Percentiles rank a stretch among this genome's conserved stretches.
Conservation (phyloP, 2,113 vertebrate species). For the Poeciliopsis retropinna region DNA sequence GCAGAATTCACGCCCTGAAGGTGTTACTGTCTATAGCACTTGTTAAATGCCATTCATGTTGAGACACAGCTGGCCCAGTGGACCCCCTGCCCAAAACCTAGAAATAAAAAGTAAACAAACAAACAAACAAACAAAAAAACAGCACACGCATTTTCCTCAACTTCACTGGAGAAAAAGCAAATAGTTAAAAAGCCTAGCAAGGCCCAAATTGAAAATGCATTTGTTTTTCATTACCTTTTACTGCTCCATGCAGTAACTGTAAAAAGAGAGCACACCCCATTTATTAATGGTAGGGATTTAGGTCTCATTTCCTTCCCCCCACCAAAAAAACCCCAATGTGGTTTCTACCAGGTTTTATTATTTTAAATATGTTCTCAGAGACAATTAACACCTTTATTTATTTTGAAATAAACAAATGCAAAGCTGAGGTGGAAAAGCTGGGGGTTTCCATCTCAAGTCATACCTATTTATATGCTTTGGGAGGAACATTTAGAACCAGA, state of each 20-base stretch:
- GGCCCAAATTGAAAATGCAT: too few species aligned
- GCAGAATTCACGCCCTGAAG: slow-evolving; percentile 1
- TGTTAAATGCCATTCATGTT: slow-evolving; percentile 23
- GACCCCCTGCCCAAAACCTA: slow-evolving; percentile 21
- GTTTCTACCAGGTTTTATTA: neutral
- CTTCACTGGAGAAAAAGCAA: slow-evolving; percentile 2
- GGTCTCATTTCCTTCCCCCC: neutral
- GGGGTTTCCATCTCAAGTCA: too few species aligned
- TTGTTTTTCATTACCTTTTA: neutral
- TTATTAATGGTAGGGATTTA: neutral
- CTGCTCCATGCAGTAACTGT: too few species aligned
- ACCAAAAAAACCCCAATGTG: neutral
- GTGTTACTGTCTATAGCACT: slow-evolving; percentile 16
- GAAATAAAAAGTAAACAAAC: slow-evolving; percentile 26
- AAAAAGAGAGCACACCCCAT: neutral
- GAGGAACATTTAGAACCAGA: neutral
- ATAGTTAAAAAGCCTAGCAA: slow-evolving; percentile 1
- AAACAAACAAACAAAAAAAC: neutral
- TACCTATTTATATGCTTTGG: neutral
- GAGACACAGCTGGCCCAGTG: slow-evolving; percentile 17
- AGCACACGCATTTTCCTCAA: neutral
- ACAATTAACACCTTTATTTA: neutral
- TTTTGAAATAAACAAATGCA: neutral
- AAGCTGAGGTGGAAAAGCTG: too few species aligned
- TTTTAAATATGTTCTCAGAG: neutral